A percentile compares a stretch with the other conserved stretches of the same genome.
Evolutionary conservation across 35 echinoderm and acorn worm genomes (phyloP).

Genomic region (Heliocidaris tuberculata): DNA sequence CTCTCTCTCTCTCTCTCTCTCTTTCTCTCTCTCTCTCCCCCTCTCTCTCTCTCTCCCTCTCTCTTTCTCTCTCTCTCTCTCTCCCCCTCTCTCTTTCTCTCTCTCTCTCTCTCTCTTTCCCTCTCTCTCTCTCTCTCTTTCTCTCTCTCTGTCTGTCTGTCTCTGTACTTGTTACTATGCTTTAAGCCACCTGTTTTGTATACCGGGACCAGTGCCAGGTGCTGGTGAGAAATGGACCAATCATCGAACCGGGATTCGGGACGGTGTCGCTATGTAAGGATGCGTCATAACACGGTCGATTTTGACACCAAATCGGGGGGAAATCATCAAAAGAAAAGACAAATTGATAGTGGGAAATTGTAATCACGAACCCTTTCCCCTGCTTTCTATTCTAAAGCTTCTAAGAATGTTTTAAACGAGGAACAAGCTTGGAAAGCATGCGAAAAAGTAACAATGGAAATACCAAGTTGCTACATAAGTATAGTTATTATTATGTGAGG

Average conservation of each 20-base stretch:
- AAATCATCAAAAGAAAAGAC: background rate
- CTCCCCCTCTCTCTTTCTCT: too few species aligned
- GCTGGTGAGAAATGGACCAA: background rate
- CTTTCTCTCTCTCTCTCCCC: background rate
- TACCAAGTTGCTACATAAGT: too few species aligned
- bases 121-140: background rate
- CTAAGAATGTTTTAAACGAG: background rate
- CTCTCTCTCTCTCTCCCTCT: background rate
- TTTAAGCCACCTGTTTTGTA: conserved; percentile 16
- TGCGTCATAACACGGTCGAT: conserved; percentile 5
- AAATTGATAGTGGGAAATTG: conserved; percentile 37
- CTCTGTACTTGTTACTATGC: background rate
- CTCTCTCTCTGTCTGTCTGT: background rate
- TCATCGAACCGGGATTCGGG: background rate
- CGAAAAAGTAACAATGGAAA: too few species aligned
- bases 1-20: background rate
- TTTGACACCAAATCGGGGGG: background rate
- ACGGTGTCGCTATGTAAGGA: background rate
- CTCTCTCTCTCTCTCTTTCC: background rate
- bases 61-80: too few species aligned
- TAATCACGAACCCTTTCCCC: conserved; percentile 21
- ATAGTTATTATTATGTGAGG: too few species aligned
- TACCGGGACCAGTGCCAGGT: conserved; percentile 2
- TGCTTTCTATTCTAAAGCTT: background rate
- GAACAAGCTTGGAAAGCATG: too few species aligned